Evolutionary conservation across 1,140 invertebrate species (phyloP).

Genomic region (Atta cephalotes): DNA sequence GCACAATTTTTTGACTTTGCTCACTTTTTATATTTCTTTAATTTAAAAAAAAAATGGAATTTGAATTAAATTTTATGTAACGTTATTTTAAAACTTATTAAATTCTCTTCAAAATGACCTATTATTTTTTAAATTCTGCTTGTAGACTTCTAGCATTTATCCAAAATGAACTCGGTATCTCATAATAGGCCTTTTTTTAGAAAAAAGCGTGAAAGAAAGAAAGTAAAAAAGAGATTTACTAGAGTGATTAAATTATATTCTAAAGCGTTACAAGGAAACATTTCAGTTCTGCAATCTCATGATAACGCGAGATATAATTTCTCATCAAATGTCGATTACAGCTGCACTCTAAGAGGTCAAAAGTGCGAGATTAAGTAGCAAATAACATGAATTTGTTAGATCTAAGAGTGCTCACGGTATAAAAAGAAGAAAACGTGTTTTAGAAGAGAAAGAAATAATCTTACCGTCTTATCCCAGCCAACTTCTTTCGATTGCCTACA

Average conservation of each 20-base stretch:
- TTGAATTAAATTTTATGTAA: no score
- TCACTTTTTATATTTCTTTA: no score
- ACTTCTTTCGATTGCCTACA: background rate
- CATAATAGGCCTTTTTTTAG: no score
- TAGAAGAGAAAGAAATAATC: constrained; percentile 14
- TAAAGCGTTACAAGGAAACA: background rate
- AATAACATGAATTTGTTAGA: background rate
- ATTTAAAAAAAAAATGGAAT: no score
- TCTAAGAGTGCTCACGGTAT: background rate
- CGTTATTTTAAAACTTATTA: no score
- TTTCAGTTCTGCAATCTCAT: background rate
- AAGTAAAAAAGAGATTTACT: background rate
- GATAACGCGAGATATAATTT: constrained; percentile 16
- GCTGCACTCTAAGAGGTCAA: background rate
- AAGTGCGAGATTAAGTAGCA: background rate
- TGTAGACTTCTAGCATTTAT: no score
- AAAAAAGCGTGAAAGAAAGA: background rate
- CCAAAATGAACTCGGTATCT: no score
- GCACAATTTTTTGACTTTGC: no score
- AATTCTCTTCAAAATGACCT: no score
- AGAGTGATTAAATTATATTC: background rate
- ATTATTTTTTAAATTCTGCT: no score
- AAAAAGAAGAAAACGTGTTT: background rate
- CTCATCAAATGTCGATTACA: background rate
- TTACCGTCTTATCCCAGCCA: constrained; percentile 27